phyloP scores from a whole-genome alignment of 2,888 invertebrate species.

The Melieria omissa region DNA sequence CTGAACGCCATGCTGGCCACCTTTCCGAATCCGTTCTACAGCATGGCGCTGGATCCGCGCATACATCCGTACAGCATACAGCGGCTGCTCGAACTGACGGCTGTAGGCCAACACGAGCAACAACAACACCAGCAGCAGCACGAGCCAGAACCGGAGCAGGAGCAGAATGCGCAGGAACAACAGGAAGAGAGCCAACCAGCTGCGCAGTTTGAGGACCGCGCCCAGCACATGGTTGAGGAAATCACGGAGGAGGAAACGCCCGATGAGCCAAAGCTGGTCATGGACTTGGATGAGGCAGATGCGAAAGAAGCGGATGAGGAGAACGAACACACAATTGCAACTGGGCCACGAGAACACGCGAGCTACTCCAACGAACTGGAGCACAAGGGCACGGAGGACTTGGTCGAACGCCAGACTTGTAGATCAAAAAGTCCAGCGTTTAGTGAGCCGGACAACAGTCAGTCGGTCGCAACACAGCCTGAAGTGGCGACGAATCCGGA shows the following conservation, averaged over 20 bases:
- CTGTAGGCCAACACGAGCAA: constrained; percentile 61
- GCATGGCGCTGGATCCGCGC: constrained; percentile 64
- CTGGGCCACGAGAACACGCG: not conserved
- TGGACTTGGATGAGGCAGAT: constrained; percentile 75
- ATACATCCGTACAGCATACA: constrained; percentile 66
- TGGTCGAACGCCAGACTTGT: not conserved
- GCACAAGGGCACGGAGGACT: constrained; percentile 64
- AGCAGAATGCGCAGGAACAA: constrained; percentile 23
- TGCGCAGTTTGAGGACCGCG: constrained; percentile 71
- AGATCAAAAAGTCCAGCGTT: not conserved
- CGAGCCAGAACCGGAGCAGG: constrained; percentile 37
- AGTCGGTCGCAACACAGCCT: not conserved
- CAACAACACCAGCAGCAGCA: constrained; percentile 45
- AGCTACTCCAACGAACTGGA: constrained; percentile 16
- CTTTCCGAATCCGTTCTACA: constrained; percentile 65
- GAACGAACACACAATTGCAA: constrained; percentile 65
- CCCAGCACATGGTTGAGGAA: constrained; percentile 58
- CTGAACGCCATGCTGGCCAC: constrained; percentile 72
- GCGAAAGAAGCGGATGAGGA: constrained; percentile 68
- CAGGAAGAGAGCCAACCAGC: constrained; percentile 15
- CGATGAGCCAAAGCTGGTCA: constrained; percentile 72
- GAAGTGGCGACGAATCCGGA: not conserved
- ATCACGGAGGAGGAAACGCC: constrained; percentile 58
- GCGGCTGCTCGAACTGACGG: constrained; percentile 63
- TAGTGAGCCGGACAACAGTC: constrained; percentile 27